A percentile compares a stretch with the other conserved stretches of the same genome.
These are phyloP conservation scores for Macquaria australasica DNA, from an alignment of 2,113 vertebrate genomes.

Conservation along the genomic window DNA sequence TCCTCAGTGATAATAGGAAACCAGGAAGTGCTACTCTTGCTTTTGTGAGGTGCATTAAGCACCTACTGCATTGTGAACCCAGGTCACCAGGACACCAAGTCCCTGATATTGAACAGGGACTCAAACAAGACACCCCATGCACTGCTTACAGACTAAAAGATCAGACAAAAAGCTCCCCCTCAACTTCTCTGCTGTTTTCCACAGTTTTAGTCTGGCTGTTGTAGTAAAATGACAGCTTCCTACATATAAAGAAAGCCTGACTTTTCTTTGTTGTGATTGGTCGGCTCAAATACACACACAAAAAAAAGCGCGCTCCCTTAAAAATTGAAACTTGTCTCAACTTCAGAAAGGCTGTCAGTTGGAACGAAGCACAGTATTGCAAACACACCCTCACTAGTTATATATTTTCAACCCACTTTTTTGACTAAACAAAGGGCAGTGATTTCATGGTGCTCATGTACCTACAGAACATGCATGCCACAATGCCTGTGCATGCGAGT, in stretches of 20 bases:
- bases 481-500: not conserved
- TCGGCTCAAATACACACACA: not conserved
- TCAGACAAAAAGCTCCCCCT: slow-evolving; percentile 2
- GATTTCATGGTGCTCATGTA: slow-evolving; percentile 10
- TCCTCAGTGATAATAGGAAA: not conserved
- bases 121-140: slow-evolving; percentile 14
- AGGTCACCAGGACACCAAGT: not conserved
- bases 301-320: slow-evolving; percentile 2
- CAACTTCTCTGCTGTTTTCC: slow-evolving; percentile 20
- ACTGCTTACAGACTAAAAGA: not conserved
- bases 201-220: slow-evolving; percentile 18
- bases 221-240: slow-evolving; percentile 35
- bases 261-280: slow-evolving; percentile 41
- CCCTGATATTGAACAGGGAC: slow-evolving; percentile 23
- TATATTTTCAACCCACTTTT: not conserved
- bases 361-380: slow-evolving; percentile 12
- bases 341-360: slow-evolving; percentile 37
- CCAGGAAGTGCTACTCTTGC: not conserved
- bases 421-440: not conserved
- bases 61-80: not conserved
- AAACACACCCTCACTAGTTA: not conserved
- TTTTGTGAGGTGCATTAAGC: not conserved
- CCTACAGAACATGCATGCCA: slow-evolving; percentile 15
- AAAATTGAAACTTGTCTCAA: slow-evolving; percentile 18
- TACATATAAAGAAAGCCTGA: slow-evolving; percentile 22